Evolutionary conservation across 1,140 invertebrate genomes (phyloP), one percentile per base, ranked within the genome.

Genomic region (Rhyzopertha dominica): DNA sequence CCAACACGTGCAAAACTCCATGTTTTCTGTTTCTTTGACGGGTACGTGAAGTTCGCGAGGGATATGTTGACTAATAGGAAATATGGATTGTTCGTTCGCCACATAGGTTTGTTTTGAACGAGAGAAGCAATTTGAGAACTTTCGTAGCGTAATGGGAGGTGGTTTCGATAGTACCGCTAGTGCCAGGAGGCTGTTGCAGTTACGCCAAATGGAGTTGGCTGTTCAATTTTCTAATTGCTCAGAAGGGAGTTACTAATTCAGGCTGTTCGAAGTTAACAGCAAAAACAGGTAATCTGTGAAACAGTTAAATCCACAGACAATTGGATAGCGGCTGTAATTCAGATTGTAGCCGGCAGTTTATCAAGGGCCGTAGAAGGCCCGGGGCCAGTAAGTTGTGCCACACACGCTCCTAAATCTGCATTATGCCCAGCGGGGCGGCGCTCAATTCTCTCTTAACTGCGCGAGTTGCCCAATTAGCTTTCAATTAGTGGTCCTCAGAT

Each of bases 401-500:
- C 57, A 59, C 52, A 59, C 51, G 54, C 40, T 31, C 23, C 40
- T 46, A 59, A 63, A 63, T 63, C 58, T 63, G 55, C 47, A 61
- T 63, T 61, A 58, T 43, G 49, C 58, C n/a, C 56, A 44, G 24
- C 31, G 52, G 58, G 49, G 36, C 35, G 41, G 25, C 47, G 48
- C 49, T 56, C 48, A 49, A n/a, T 60, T 49, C 47, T 46, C 35
- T 53, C 44, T 47, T 54, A 63, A 63, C 53, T 61, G 54, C 61
- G 34, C 30, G 47, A 56, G 52, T 62, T 59, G 54, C 50, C 47
- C 63, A 62, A 63, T 65, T 65, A 63, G 52, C 58, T 65, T 63
- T 65, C 63, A 65, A 65, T 65, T 65, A 65, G 56, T 47, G 50
- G 51, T 53, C 25, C 42, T 41, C 24, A 60, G 62, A 65, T 63